Conservation (phyloP, 1,140 invertebrate species). For the Anastrepha ludens region DNA sequence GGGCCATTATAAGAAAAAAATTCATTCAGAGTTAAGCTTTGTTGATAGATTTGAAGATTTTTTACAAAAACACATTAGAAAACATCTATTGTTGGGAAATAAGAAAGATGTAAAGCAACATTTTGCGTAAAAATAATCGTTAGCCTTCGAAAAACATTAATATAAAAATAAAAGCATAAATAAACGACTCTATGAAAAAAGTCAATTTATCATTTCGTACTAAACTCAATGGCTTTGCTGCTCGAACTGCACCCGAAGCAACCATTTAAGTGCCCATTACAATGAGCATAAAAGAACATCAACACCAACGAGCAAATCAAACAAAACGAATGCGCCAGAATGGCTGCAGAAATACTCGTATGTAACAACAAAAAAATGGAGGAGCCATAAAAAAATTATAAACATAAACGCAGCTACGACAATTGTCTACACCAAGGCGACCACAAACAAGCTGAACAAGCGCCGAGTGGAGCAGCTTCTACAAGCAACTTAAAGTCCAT, state of each 20-base stretch:
- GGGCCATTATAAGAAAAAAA: too few relatives aligned
- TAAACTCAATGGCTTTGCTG: background rate
- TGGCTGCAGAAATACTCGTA: background rate
- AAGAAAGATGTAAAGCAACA: too few relatives aligned
- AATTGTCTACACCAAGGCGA: background rate
- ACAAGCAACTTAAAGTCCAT: slow-evolving; percentile 3
- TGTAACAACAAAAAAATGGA: background rate
- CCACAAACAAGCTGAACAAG: background rate
- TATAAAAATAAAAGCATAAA: too few relatives aligned
- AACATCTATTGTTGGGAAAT: too few relatives aligned
- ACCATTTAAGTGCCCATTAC: background rate
- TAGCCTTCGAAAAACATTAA: too few relatives aligned
- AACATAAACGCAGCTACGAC: background rate
- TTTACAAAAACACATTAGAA: too few relatives aligned
- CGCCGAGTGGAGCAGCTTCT: slow-evolving; percentile 9
- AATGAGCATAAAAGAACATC: background rate
- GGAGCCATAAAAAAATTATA: background rate
- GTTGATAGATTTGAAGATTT: too few relatives aligned
- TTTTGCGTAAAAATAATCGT: too few relatives aligned
- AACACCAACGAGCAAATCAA: background rate
- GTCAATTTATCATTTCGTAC: too few relatives aligned
- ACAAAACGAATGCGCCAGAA: background rate
- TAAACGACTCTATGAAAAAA: too few relatives aligned
- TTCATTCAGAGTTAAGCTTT: too few relatives aligned
- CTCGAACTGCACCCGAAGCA: background rate